phyloP scores from a whole-genome alignment of 2,888 invertebrate genomes.

The Philereme transversata region DNA sequence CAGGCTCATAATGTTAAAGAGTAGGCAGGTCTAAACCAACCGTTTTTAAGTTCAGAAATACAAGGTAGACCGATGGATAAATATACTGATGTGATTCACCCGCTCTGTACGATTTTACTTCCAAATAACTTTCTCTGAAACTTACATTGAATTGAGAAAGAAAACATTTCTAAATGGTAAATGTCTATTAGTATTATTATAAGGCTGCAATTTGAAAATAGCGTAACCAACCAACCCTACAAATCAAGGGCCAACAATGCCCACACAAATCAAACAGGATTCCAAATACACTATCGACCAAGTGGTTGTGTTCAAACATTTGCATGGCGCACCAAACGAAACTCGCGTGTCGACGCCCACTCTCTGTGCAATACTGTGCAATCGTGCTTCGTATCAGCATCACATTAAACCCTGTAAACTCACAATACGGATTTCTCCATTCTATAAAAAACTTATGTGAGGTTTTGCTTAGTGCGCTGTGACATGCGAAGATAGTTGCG shows the following conservation, averaged over 20 bases:
- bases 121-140: too few species aligned
- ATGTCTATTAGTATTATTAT: neutral
- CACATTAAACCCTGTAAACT: conserved; percentile 70
- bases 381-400: conserved; percentile 76
- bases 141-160: too few species aligned
- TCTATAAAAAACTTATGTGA: conserved; percentile 58
- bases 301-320: conserved; percentile 67
- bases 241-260: conserved; percentile 61
- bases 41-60: too few species aligned
- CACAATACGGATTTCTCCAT: conserved; percentile 72
- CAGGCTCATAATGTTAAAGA: too few species aligned
- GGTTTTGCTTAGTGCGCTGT: conserved; percentile 61
- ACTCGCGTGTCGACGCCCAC: conserved; percentile 79
- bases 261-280: conserved; percentile 79
- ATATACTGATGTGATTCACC: too few species aligned
- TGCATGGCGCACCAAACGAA: conserved; percentile 65
- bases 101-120: too few species aligned
- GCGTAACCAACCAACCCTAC: conserved; percentile 5
- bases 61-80: too few species aligned
- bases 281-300: conserved; percentile 70
- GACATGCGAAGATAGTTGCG: conserved; percentile 68
- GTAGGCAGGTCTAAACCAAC: too few species aligned
- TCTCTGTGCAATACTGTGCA: conserved; percentile 69
- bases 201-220: neutral
- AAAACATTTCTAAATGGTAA: too few species aligned